Evolutionary conservation across 1,140 invertebrate genomes (phyloP), one percentile per base, ranked within the genome.

Genomic region (Nomia melanderi): DNA sequence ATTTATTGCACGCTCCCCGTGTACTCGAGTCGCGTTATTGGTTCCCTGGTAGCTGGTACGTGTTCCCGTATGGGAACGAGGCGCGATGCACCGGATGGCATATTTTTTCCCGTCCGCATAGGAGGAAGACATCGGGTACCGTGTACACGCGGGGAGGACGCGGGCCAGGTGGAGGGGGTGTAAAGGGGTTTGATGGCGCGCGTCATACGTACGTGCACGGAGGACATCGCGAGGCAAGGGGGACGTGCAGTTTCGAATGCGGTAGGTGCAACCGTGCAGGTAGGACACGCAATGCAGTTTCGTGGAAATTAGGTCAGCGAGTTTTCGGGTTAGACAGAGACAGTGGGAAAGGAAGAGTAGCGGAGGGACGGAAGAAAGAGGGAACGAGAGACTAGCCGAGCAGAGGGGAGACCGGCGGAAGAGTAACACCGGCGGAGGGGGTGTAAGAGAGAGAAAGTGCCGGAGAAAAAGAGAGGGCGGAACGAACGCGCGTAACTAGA

Each of bases 281-380:
- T 86, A 88, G 83, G 80, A 87, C 81, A 84, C 86, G 83, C 79
- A 87, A 82, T 87, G 82, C 83, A 89, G 87, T 80, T 86, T 82
- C 67, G 41, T 64, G 62, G 78, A 88, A 89, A 90, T 88, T 88
- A 74, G 88, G 83, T 89, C 87, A 88, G 83, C 77, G 82, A 87
- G 70, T 89, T 88, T 89, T 84, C 78, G 81, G 79, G 83, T 47
- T 74, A 71, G 75, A 76, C 71, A 60, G 70, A 78, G 73, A 72
- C 44, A 17, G 53, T 12, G 64, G 60, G 31, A 36, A 47, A 36
- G 39, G 57, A 31, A 39, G 64, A 39, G 47, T 14, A 14, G 63
- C 9, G 0, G 23, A 50, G 57, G 9, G 67, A 59, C 5, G 73
- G 33, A 44, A 66, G n/a, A 25, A 31, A 33, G 56, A 39, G 17